Evolutionary conservation across 2,113 vertebrate genomes (phyloP).

Genomic region (Hippocampus abdominalis): DNA sequence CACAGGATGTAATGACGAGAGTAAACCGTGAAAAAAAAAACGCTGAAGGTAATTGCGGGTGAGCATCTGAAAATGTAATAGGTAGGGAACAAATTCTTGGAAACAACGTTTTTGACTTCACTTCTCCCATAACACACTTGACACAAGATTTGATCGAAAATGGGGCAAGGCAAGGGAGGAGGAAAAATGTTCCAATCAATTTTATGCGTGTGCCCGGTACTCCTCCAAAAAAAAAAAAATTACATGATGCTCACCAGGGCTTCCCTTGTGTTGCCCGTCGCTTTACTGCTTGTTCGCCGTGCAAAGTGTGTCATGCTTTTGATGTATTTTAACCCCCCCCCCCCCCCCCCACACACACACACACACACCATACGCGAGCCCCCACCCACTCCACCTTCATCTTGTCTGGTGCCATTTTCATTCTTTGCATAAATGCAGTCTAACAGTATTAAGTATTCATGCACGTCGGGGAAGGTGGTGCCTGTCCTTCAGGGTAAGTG

Average conservation of each 20-base stretch:
- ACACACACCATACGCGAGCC: slow-evolving; percentile 17
- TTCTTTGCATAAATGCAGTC: slow-evolving; percentile 73
- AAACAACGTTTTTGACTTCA: too few relatives aligned
- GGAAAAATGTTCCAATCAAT: not conserved
- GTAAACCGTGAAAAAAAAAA: too few relatives aligned
- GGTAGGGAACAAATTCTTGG: too few relatives aligned
- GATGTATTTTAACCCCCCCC: slow-evolving; percentile 57
- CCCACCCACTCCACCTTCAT: slow-evolving; percentile 20
- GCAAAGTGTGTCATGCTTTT: slow-evolving; percentile 58
- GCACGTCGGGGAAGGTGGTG: slow-evolving; percentile 68
- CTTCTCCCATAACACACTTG: not conserved
- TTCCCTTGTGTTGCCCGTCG: slow-evolving; percentile 39
- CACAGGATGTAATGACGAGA: too few relatives aligned
- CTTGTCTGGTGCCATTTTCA: slow-evolving; percentile 61
- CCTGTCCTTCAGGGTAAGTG: slow-evolving; percentile 74
- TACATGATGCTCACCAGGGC: slow-evolving; percentile 5
- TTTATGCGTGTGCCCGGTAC: not conserved
- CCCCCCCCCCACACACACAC: not conserved
- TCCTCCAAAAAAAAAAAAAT: too few relatives aligned
- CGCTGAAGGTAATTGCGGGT: too few relatives aligned
- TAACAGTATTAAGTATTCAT: slow-evolving; percentile 76
- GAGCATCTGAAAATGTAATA: too few relatives aligned
- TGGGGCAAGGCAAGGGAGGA: too few relatives aligned
- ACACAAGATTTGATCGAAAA: not conserved
- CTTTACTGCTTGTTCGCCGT: slow-evolving; percentile 36